phyloP scores from a whole-genome alignment of 2,113 vertebrate species.

The Microtus oregoni region DNA sequence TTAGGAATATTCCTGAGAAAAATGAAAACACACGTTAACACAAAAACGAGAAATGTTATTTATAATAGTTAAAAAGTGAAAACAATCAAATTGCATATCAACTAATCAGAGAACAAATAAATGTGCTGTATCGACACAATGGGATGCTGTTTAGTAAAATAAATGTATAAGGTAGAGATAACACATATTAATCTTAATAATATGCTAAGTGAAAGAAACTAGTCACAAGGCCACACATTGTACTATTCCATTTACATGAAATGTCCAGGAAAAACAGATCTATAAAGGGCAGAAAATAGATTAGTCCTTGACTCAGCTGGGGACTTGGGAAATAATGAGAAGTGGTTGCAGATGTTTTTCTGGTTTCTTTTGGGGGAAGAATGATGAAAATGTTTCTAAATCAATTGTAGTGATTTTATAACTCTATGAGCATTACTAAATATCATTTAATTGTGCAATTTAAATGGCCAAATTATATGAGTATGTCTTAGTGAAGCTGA shows the following conservation, averaged over 20 bases:
- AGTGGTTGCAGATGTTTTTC: background rate
- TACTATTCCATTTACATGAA: background rate
- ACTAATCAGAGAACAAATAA: background rate
- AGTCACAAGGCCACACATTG: background rate
- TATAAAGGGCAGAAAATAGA: background rate
- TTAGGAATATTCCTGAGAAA: background rate
- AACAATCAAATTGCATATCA: constrained; percentile 14
- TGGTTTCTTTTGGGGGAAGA: background rate
- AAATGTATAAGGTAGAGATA: background rate
- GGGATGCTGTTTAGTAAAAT: background rate
- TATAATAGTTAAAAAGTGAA: background rate
- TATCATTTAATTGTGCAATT: background rate
- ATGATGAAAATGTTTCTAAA: constrained; percentile 16
- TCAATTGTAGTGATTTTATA: background rate
- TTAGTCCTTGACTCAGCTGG: background rate
- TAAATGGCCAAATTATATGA: background rate
- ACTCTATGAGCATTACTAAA: constrained; percentile 17
- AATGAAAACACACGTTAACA: background rate
- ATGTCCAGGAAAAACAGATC: background rate
- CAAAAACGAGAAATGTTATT: background rate
- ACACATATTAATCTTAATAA: background rate
- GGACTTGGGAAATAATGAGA: background rate
- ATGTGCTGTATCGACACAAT: background rate
- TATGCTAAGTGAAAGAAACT: constrained; percentile 22
- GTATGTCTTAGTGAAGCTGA: background rate